A percentile compares a stretch with the other conserved stretches of the same genome.
Evolutionary conservation across 1,140 invertebrate genomes (phyloP).

Genomic region (Tribolium madens): DNA sequence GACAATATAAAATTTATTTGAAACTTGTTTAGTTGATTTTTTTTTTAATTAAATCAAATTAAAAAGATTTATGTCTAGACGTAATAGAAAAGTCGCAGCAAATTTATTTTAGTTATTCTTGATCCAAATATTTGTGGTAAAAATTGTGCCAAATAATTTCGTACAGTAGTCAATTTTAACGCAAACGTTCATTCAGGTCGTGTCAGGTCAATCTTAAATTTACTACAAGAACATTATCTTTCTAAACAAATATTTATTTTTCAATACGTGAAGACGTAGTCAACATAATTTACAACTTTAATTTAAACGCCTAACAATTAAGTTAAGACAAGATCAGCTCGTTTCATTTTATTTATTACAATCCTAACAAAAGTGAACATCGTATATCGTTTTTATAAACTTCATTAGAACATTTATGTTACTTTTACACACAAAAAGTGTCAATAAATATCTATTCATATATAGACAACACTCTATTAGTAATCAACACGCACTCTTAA

Average conservation of each 20-base stretch:
- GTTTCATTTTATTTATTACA: conserved; percentile 21
- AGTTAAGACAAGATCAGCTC: conserved; percentile 4
- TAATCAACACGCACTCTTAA: not conserved
- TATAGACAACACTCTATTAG: not conserved
- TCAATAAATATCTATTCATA: conserved; percentile 28
- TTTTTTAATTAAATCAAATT: too few species aligned
- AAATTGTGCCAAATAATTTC: too few species aligned
- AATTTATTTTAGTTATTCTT: too few species aligned
- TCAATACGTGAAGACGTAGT: not conserved
- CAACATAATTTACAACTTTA: conserved; percentile 3
- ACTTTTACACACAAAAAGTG: conserved; percentile 14
- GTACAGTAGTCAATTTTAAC: too few species aligned
- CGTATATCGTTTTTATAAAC: conserved; percentile 17
- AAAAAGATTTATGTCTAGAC: too few species aligned
- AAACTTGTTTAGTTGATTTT: too few species aligned
- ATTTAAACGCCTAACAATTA: conserved; percentile 13
- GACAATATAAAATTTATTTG: too few species aligned
- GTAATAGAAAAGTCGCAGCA: too few species aligned
- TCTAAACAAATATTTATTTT: not conserved
- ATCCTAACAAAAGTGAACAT: conserved; percentile 1
- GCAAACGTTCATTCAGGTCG: too few species aligned
- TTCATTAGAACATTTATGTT: conserved; percentile 35
- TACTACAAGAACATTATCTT: not conserved
- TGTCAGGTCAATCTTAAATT: too few species aligned
- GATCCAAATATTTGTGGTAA: too few species aligned